phyloP scores from a whole-genome alignment of 2,797 vertebrate species.

The Poeciliopsis presidionis region DNA sequence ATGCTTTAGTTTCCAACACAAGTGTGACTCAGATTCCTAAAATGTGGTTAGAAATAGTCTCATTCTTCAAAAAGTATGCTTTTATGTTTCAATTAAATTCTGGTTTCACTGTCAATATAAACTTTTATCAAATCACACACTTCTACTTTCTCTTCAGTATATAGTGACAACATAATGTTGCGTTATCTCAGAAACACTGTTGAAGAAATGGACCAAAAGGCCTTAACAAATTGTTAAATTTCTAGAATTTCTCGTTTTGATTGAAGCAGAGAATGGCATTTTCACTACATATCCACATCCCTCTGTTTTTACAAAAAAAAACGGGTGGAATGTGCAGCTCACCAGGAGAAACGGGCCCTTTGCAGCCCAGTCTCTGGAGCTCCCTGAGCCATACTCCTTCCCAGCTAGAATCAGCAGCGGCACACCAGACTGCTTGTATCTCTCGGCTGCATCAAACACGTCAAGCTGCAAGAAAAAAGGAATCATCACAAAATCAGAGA shows the following conservation, averaged over 20 bases:
- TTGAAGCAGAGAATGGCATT: neutral
- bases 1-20: no score
- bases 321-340: constrained; percentile 19
- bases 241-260: neutral
- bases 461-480: constrained; percentile 82
- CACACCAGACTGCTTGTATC: constrained; percentile 85
- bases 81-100: neutral
- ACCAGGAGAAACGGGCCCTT: constrained; percentile 97
- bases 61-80: neutral
- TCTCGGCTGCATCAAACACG: constrained; percentile 93
- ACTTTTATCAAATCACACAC: neutral
- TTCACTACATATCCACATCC: neutral
- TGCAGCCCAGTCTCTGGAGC: constrained; percentile 98
- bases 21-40: no score
- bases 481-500: neutral
- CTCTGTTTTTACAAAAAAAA: no score
- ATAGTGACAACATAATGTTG: neutral
- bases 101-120: neutral
- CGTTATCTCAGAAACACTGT: neutral
- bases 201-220: neutral
- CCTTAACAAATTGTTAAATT: neutral
- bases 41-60: neutral
- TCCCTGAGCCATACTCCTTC: constrained; percentile 96
- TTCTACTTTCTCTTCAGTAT: neutral
- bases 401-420: constrained; percentile 91